A percentile compares a stretch with the other conserved stretches of the same genome.
Evolutionary conservation across 2,888 invertebrate genomes (phyloP).

Genomic region (Cybosia mesomella): DNA sequence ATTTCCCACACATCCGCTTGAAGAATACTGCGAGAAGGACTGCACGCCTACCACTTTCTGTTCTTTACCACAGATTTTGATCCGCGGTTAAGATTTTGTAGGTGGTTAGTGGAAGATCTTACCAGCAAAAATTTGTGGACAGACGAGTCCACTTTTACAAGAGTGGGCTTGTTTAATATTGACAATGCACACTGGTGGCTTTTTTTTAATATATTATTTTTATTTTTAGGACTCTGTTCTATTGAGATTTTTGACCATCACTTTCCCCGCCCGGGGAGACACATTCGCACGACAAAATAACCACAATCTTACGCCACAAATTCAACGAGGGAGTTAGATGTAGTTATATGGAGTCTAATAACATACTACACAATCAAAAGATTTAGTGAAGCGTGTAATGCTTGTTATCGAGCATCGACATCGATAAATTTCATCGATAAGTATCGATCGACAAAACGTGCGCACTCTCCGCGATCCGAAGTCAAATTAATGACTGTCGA

Average conservation of each 20-base stretch:
- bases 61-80: too few relatives aligned
- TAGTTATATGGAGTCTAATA: constrained; percentile 38
- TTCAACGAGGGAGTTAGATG: not conserved
- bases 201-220: too few relatives aligned
- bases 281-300: not conserved
- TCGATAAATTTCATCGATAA: constrained; percentile 51
- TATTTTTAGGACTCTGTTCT: too few relatives aligned
- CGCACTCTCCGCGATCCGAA: constrained; percentile 33
- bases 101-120: too few relatives aligned
- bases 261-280: not conserved
- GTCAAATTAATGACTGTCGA: constrained; percentile 44
- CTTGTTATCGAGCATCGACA: constrained; percentile 36
- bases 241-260: not conserved
- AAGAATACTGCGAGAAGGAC: too few relatives aligned
- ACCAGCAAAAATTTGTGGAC: too few relatives aligned
- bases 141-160: too few relatives aligned
- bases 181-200: too few relatives aligned
- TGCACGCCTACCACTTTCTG: too few relatives aligned
- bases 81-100: too few relatives aligned
- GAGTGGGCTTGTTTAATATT: too few relatives aligned
- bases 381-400: constrained; percentile 31
- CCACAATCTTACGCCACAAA: not conserved
- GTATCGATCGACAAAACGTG: constrained; percentile 40
- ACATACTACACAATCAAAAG: constrained; percentile 37
- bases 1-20: too few relatives aligned